Conservation (phyloP, 2,113 vertebrate genomes). For the Glaucomys volans region DNA sequence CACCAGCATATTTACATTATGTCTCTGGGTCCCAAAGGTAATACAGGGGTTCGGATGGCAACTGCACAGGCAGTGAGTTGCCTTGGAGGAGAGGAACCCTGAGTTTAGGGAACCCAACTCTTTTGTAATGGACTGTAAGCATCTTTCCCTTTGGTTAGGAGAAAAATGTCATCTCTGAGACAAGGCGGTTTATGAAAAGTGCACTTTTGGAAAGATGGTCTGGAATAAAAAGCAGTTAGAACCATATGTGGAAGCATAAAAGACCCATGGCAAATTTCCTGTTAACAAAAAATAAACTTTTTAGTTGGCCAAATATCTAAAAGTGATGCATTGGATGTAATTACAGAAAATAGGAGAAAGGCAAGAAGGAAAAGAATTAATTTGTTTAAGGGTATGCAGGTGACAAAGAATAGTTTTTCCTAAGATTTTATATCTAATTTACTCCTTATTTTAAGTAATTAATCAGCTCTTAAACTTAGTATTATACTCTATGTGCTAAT, state of each 20-base stretch:
- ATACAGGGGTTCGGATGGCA: background rate
- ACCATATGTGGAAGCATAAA: background rate
- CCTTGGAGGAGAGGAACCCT: background rate
- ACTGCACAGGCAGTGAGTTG: background rate
- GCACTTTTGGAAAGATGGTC: background rate
- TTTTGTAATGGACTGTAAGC: background rate
- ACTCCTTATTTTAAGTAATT: background rate
- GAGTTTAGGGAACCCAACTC: background rate
- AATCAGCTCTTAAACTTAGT: background rate
- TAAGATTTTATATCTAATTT: background rate
- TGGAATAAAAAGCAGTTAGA: background rate
- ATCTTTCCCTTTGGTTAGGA: background rate
- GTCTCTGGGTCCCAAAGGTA: background rate
- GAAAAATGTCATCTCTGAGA: background rate
- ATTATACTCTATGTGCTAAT: constrained; percentile 4
- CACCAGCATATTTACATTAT: background rate
- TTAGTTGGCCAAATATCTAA: background rate
- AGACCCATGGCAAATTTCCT: background rate
- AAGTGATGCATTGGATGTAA: constrained; percentile 7
- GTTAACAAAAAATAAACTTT: background rate
- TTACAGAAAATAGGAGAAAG: constrained; percentile 33
- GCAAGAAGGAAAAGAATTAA: background rate
- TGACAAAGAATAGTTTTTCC: background rate
- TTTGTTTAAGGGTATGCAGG: background rate
- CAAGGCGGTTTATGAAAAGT: background rate